Conservation (phyloP, 1,140 invertebrate genomes). For the Solen grandis region DNA sequence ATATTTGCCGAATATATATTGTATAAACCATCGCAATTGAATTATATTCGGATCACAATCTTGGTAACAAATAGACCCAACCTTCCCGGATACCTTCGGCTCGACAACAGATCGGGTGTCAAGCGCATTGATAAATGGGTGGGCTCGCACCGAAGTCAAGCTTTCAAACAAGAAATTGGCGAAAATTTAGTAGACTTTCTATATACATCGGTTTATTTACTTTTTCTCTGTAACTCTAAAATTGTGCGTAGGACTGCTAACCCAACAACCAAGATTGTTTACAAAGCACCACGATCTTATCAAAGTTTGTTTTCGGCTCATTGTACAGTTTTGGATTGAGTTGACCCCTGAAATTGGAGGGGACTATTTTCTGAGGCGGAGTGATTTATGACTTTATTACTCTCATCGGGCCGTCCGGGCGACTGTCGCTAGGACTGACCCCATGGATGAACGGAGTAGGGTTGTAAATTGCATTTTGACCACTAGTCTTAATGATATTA, state of each 20-base stretch:
- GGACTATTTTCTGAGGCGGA: constrained; percentile 51
- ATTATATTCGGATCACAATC: constrained; percentile 20
- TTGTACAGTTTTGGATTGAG: constrained; percentile 41
- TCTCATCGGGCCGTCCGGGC: constrained; percentile 9
- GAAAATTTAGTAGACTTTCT: constrained; percentile 25
- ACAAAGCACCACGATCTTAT: constrained; percentile 26
- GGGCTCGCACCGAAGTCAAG: constrained; percentile 12
- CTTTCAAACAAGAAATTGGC: constrained; percentile 8
- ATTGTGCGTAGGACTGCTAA: not conserved
- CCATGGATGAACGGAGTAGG: no score
- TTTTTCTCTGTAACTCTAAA: not conserved
- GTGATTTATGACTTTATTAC: constrained; percentile 44
- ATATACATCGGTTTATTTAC: constrained; percentile 46
- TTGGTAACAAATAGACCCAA: constrained; percentile 37
- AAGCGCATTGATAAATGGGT: constrained; percentile 25
- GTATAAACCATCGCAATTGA: constrained; percentile 9
- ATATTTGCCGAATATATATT: constrained; percentile 24
- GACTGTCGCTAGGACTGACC: constrained; percentile 16
- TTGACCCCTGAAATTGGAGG: constrained; percentile 39
- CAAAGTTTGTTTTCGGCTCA: constrained; percentile 42
- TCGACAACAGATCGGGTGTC: constrained; percentile 15
- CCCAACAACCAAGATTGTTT: constrained; percentile 30
- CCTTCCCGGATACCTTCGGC: constrained; percentile 6
- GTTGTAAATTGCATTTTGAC: no score
- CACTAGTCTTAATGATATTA: no score